Conservation (phyloP, 2,888 invertebrate genomes). For the Xanthorhoe spadicearia region DNA sequence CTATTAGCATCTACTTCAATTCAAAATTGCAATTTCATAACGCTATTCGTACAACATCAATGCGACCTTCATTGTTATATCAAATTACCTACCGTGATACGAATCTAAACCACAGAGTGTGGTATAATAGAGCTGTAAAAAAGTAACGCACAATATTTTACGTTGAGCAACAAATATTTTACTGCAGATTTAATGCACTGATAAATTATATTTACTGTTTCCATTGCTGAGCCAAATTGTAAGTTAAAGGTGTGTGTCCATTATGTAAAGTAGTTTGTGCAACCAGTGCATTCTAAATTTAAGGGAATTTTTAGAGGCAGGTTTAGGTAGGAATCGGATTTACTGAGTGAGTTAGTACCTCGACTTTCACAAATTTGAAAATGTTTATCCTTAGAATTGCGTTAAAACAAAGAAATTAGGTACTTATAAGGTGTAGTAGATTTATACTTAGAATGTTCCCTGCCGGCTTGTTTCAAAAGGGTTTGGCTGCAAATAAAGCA, state of each 20-base stretch:
- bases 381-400: no score
- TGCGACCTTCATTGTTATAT: conserved; percentile 67
- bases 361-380: no score
- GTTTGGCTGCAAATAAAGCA: no score
- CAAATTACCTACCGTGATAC: conserved; percentile 64
- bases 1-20: conserved; percentile 6
- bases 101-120: conserved; percentile 56
- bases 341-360: no score
- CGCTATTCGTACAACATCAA: conserved; percentile 63
- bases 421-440: no score
- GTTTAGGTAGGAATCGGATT: no score
- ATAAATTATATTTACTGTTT: conserved; percentile 13
- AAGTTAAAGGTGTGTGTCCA: background rate
- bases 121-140: conserved; percentile 16
- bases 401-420: no score
- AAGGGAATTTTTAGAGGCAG: background rate
- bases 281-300: background rate
- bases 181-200: conserved; percentile 52
- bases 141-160: conserved; percentile 43
- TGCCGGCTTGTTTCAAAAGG: no score
- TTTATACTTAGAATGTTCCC: no score
- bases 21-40: conserved; percentile 50
- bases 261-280: background rate
- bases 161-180: conserved; percentile 57
- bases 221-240: background rate